Conservation (phyloP, 2,888 invertebrate species). For the Esperia sulphurella region DNA sequence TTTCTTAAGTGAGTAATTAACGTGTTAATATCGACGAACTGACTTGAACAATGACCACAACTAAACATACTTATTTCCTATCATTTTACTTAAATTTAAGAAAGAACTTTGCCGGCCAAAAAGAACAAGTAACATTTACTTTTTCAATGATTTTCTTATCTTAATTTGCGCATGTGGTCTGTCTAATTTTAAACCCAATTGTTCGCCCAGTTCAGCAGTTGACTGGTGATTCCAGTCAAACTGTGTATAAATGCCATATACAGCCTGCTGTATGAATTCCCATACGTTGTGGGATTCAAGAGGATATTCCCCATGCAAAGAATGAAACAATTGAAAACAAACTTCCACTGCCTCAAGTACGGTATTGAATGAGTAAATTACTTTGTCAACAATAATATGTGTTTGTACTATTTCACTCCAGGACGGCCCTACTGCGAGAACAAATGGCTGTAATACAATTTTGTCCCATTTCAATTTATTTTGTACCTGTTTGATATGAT, state of each 20-base stretch:
- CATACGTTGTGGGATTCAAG: constrained; percentile 3
- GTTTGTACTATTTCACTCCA: background rate
- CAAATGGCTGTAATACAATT: background rate
- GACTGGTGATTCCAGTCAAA: background rate
- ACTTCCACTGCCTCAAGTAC: background rate
- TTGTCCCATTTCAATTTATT: background rate
- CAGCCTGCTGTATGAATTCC: constrained; percentile 2
- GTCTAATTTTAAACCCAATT: background rate
- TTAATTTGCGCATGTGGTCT: background rate
- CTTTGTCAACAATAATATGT: background rate
- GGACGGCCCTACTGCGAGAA: background rate
- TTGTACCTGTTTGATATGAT: background rate
- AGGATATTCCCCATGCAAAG: constrained; percentile 2
- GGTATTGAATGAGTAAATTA: background rate
- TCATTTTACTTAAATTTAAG: too few species aligned
- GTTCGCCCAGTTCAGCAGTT: background rate
- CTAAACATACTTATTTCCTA: background rate
- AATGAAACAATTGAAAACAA: constrained; percentile 1
- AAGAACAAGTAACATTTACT: background rate
- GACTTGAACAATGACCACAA: background rate
- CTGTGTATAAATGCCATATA: background rate
- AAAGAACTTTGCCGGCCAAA: too few species aligned
- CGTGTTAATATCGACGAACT: background rate
- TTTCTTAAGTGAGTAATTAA: background rate
- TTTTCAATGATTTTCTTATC: background rate